Percentiles rank a stretch among this genome's conserved stretches.
Evolutionary conservation across 2,888 invertebrate species (phyloP).

Genomic region (Tethea ocularis): DNA sequence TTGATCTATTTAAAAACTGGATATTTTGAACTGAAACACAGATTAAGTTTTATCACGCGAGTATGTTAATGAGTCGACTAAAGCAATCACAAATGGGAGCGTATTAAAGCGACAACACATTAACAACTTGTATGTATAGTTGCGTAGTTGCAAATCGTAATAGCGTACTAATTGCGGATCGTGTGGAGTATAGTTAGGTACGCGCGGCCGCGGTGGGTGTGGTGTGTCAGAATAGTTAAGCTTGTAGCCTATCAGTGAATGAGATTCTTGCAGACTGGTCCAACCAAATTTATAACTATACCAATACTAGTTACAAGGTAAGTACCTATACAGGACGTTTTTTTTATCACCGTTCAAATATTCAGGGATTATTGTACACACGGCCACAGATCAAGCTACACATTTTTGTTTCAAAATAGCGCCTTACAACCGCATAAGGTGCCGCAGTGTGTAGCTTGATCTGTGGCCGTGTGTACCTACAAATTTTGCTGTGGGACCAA

Average conservation of each 20-base stretch:
- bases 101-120: constrained; percentile 4
- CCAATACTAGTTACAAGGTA: no score
- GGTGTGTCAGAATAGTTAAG: constrained; percentile 31
- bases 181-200: constrained; percentile 18
- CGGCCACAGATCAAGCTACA: no score
- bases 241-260: constrained; percentile 18
- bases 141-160: constrained; percentile 25
- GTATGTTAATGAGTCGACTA: neutral
- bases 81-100: constrained; percentile 1
- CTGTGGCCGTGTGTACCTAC: no score
- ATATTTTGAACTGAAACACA: neutral
- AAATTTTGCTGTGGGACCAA: no score
- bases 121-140: constrained; percentile 22
- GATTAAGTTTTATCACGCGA: neutral
- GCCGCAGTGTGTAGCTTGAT: no score
- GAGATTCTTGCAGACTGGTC: constrained; percentile 16
- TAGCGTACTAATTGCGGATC: constrained; percentile 34
- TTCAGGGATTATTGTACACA: no score
- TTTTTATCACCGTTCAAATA: no score
- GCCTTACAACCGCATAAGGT: no score
- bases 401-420: no score
- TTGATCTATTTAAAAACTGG: no score
- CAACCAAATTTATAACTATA: neutral
- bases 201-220: constrained; percentile 37
- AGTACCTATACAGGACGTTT: no score